These are phyloP conservation scores for Taenioides sp. DNA, from an alignment of 2,797 vertebrate species.

Conservation along the genomic window DNA sequence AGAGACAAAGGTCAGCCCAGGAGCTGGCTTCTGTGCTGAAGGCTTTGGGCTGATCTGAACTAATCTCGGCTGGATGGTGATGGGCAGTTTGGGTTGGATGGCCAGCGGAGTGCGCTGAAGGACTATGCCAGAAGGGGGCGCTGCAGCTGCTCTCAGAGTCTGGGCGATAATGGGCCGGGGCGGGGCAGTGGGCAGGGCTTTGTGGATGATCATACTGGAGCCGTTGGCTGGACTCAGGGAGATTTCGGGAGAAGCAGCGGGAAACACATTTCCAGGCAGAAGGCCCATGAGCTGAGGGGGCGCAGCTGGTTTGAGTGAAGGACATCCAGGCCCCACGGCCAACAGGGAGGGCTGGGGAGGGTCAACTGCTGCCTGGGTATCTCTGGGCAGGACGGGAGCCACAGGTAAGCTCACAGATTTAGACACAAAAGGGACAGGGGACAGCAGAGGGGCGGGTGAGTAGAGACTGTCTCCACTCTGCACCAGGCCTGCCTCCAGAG, in stretches of 20 bases:
- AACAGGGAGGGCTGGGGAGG: slow-evolving; percentile 80
- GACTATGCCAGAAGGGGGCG: slow-evolving; percentile 62
- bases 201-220: slow-evolving; percentile 79
- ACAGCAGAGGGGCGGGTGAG: slow-evolving; percentile 62
- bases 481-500: slow-evolving; percentile 76
- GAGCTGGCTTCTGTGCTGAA: slow-evolving; percentile 68
- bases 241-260: slow-evolving; percentile 71
- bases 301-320: slow-evolving; percentile 77
- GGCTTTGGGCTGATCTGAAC: slow-evolving; percentile 83
- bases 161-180: slow-evolving; percentile 65
- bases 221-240: slow-evolving; percentile 74
- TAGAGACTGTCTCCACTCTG: slow-evolving; percentile 69
- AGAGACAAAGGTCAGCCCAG: slow-evolving; percentile 75
- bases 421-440: slow-evolving; percentile 62
- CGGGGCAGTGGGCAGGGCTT: slow-evolving; percentile 66
- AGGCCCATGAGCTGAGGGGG: slow-evolving; percentile 81
- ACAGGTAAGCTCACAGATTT: slow-evolving; percentile 71
- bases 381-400: slow-evolving; percentile 66
- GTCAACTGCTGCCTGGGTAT: slow-evolving; percentile 81
- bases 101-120: slow-evolving; percentile 73
- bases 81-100: slow-evolving; percentile 81
- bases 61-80: slow-evolving; percentile 81
- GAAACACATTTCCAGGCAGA: slow-evolving; percentile 80
- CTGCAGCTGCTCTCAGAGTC: slow-evolving; percentile 57
- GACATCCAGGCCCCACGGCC: slow-evolving; percentile 80